Base-by-base conservation (phyloP, 2,888 invertebrate species). In the Watsonalla binaria region DNA sequence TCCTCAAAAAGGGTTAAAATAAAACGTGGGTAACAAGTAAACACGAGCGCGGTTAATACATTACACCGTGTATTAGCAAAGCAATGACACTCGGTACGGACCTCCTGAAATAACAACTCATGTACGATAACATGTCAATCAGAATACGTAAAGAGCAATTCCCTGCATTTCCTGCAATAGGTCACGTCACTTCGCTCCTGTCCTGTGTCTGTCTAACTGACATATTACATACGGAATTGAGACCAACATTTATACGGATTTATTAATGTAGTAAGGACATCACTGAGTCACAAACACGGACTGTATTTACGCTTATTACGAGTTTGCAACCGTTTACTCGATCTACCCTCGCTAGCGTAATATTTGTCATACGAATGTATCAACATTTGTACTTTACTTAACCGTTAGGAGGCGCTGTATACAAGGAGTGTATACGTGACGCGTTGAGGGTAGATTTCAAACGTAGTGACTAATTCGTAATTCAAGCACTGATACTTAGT, bases 71-170 rank as follows among this genome's bases (percentile, higher is more conserved):
- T 42, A 42, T 42, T 11, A 42, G 11, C 42, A 42, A 42, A 11
- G 42, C 42, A 42, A 11, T 8, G 11, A 42, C 42, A 42, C 11
- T 42, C 42, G 5, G 24, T 24, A 24, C 24, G 24, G 4, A 11
- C 42, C 11, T 8, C 11, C 8, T 58, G 55, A 62, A 54, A 49
- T 55, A 53, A 47, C 60, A 55, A 56, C 59, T 56, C 53, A 53
- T 57, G 55, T 54, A 47, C 52, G 58, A 51, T 48, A 53, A 55
- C 56, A 46, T 56, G 47, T 52, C 52, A 59, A 57, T 58, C 55
- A 34, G 9, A 56, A 54, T 47, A 54, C 49, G 56, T 52, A 53
- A 60, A 60, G 57, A 60, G 60, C 57, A 58, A 53, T 56, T 54
- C 50, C 54, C 45, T 56, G 59, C 56, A 53, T 56, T 56, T 58